These are phyloP conservation scores for Meganola albula DNA, from an alignment of 2,888 invertebrate genomes.

Conservation along the genomic window DNA sequence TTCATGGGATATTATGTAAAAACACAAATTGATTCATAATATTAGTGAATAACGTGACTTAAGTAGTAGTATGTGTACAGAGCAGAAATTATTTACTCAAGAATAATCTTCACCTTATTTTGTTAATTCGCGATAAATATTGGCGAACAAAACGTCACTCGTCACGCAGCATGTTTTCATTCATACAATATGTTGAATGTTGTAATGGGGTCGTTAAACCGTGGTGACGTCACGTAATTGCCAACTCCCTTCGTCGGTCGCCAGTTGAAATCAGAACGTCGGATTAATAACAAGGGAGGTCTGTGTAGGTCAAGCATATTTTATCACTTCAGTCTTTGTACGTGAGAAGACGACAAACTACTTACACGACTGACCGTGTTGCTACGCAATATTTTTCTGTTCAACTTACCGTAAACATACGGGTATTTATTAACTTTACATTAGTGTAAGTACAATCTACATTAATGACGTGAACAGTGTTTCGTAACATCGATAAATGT, in stretches of 20 bases:
- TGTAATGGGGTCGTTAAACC: constrained; percentile 77
- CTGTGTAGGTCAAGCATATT: constrained; percentile 74
- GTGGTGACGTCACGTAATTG: constrained; percentile 75
- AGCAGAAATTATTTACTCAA: no score
- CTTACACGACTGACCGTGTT: constrained; percentile 12
- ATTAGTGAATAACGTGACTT: no score
- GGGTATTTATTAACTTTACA: constrained; percentile 27
- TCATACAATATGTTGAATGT: constrained; percentile 73
- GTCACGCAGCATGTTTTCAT: constrained; percentile 74
- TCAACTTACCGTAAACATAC: constrained; percentile 8
- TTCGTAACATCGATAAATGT: constrained; percentile 58
- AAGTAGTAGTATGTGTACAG: no score
- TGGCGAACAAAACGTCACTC: constrained; percentile 61
- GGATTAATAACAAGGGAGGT: constrained; percentile 74
- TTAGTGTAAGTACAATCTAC: no score
- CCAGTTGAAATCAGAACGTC: constrained; percentile 71
- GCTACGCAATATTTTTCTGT: not conserved
- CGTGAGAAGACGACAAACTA: constrained; percentile 25
- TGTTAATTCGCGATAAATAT: constrained; percentile 30
- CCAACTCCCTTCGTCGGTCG: constrained; percentile 69
- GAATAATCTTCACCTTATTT: constrained; percentile 37
- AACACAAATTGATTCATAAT: no score
- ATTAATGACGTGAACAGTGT: constrained; percentile 53
- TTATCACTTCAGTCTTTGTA: constrained; percentile 43
- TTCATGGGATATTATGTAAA: no score